Evolutionary conservation across 2,888 invertebrate genomes (phyloP).

Genomic region (Heliconius hortense): DNA sequence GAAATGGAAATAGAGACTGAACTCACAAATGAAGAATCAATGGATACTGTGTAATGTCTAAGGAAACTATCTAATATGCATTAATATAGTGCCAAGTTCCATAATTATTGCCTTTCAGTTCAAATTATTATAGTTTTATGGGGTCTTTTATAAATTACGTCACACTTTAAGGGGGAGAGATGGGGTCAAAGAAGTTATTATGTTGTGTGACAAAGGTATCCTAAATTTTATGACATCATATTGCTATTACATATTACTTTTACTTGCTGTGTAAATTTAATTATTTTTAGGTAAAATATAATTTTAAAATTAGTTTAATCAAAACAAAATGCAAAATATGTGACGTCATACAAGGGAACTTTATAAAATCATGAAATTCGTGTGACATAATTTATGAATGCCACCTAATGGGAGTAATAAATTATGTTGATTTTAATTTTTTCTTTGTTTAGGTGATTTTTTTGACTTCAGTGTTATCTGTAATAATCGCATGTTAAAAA

Average conservation of each 20-base stretch:
- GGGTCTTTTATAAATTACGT: neutral
- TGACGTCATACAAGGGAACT: neutral
- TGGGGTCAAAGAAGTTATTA: neutral
- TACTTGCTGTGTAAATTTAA: neutral
- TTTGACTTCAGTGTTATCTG: neutral
- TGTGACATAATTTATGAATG: constrained; percentile 1
- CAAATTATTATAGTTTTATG: constrained; percentile 25
- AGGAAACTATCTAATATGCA: neutral
- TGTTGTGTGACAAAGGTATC: neutral
- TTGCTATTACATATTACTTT: too few relatives aligned
- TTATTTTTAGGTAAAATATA: neutral
- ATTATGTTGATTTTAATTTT: constrained; percentile 9
- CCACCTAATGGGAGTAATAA: neutral
- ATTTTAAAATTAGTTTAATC: too few relatives aligned
- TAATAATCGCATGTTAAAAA: constrained; percentile 19
- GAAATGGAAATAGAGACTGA: constrained; percentile 83
- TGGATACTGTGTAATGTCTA: constrained; percentile 68
- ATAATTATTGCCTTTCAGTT: constrained; percentile 31
- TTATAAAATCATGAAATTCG: neutral
- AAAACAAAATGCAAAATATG: neutral
- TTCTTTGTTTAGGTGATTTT: neutral
- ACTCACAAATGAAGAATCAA: constrained; percentile 71
- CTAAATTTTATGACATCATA: neutral
- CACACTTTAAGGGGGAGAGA: neutral
- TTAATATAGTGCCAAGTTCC: constrained; percentile 62